Evolutionary conservation across 2,113 vertebrate genomes (phyloP), one percentile per base, ranked within the genome.

Genomic region (Panthera leo): DNA sequence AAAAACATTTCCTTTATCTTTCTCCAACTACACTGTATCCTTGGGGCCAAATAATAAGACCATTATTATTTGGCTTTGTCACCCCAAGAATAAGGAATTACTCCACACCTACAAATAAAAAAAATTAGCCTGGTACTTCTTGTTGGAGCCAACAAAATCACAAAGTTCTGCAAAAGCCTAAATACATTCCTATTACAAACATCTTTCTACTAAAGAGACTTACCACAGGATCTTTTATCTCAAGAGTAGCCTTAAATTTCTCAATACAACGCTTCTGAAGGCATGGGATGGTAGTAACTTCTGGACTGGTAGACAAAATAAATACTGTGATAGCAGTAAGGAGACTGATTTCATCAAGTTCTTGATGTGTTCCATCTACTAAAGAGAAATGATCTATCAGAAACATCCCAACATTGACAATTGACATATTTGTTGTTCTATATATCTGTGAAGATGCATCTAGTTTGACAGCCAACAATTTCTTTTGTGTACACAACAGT

Each of bases 261-360:
- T 99, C 98, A 97, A 99, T 98, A 90, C 99, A 99, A 93, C 97
- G 98, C 27, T 98, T 92, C 79, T 99, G 99, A 97, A 99, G 99
- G 89, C 99, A 99, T 96, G 99, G 98, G 1, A 98, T 86, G 7
- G 98, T 68, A 70, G 99, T 98, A 90, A 99, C 99, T 97, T 99
- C 99, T 51, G 99, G 99, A 98, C 98, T 98, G 79, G 99, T 96
- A 73, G 99, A 99, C 97, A 99, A 97, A 98, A 99, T 98, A 98
- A 99, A 99, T 89, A 99, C 94, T 27, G 99, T 99, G 76, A 99
- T 85, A 92, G 99, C 99, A 14, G 99, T 99, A 76, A 99, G 99
- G 10, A 99, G 98, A 94, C 98, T 99, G 84, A 99, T 80, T 97
- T 99, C 99, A 96, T 99, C 99, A 7, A 98, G 97, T 19, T 98